Base-by-base conservation (phyloP, 2,888 invertebrate species). In the Blastobasis lacticolella region DNA sequence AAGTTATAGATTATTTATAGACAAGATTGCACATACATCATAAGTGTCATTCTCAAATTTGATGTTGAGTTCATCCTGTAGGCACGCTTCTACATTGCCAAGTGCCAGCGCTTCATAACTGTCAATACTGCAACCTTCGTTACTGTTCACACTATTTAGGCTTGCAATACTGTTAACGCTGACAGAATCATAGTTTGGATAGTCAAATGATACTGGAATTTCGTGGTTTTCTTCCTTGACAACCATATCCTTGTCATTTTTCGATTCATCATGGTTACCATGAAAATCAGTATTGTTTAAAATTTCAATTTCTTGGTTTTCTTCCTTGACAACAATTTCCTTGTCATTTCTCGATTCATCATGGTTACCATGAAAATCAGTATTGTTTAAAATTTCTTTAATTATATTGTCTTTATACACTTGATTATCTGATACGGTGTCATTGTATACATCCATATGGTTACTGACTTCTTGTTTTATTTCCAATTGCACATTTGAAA, bases 1-100 rank as follows among this genome's bases (percentile, higher is more conserved):
- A 49, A 43, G 9, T 45, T 47, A 49, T 42, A 6, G 42, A 44
- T 10, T 40, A 10, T 10, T 45, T 45, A 37, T 48, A 40, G 44
- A 40, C 23, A 37, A 36, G 46, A 37, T 10, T 23, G 38, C 52
- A 57, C 60, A 66, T 54, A 81, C 80, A 60, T 70, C 68, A 64
- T 60, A 60, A 8, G 41, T 56, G 38, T 62, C 58, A 51, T 55
- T 51, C 59, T 81, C 82, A 23, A 56, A 57, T 57, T 84, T 82
- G 2, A 81, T 63, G 51, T 65, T 66, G 10, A 73, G 54, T 10
- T 76, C 73, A 48, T 84, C 84, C 45, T 75, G 76, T 48, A 87
- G 57, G 58, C 85, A 86, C 0, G 81, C 72, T 51, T 87, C 86
- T 0, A 86, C 86, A 52, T 79, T 81, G 9, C 74, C 75, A 37